These are phyloP conservation scores for Siniperca chuatsi DNA, from an alignment of 2,113 vertebrate species.

Conservation along the genomic window DNA sequence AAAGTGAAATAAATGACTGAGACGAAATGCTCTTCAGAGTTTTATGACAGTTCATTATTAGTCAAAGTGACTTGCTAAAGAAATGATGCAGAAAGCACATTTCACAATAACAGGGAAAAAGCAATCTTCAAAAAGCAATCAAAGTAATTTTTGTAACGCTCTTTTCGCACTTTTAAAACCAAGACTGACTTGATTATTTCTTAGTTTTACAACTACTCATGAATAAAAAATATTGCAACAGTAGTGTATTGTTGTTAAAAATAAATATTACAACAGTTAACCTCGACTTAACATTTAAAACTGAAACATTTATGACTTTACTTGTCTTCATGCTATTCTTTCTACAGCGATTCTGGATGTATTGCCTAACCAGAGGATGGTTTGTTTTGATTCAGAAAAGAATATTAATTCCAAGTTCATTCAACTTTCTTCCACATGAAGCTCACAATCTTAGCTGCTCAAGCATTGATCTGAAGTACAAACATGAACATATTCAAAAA, in stretches of 20 bases:
- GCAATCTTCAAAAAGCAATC: not conserved
- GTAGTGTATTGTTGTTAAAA: slow-evolving; percentile 9
- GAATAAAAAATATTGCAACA: slow-evolving; percentile 18
- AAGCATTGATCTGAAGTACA: slow-evolving; percentile 43
- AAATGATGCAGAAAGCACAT: slow-evolving; percentile 46
- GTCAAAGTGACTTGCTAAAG: slow-evolving; percentile 33
- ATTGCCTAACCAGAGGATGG: not conserved
- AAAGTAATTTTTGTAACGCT: not conserved
- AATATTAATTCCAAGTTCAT: not conserved
- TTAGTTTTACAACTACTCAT: not conserved
- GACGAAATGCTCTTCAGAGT: slow-evolving; percentile 21
- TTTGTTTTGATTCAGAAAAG: slow-evolving; percentile 23
- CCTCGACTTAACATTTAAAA: slow-evolving; percentile 16
- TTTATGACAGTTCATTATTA: slow-evolving; percentile 51
- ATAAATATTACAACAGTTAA: slow-evolving; percentile 32
- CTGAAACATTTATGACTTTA: not conserved
- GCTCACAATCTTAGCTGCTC: slow-evolving; percentile 32
- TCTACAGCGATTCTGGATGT: not conserved
- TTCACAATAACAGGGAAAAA: slow-evolving; percentile 47
- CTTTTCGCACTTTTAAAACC: not conserved
- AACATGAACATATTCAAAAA: slow-evolving; percentile 49
- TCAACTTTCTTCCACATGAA: slow-evolving; percentile 30
- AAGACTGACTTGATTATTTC: slow-evolving; percentile 1
- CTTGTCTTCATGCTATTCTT: slow-evolving; percentile 13
- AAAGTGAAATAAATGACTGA: slow-evolving; percentile 12